Conservation (phyloP, 1,140 invertebrate genomes). For the Drosophila saltans region DNA sequence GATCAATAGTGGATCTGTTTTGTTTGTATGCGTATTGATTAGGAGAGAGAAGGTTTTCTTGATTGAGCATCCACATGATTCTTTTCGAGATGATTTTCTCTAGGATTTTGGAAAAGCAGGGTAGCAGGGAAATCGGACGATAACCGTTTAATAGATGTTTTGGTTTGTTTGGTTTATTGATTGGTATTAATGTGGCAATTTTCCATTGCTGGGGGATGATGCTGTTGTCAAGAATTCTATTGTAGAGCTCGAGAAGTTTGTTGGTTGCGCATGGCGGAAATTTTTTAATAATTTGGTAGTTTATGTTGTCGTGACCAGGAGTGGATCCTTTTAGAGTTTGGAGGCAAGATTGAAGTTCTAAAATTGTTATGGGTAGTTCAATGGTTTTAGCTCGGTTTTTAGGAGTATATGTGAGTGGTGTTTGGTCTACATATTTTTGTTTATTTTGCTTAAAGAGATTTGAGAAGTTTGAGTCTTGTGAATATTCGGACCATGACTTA, state of each 20-base stretch:
- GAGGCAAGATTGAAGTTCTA: slow-evolving; percentile 4
- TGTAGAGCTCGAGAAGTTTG: slow-evolving; percentile 4
- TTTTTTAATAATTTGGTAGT: slow-evolving; percentile 1
- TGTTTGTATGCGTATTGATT: no score
- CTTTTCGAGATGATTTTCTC: slow-evolving; percentile 10
- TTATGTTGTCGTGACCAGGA: not conserved
- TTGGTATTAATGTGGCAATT: slow-evolving; percentile 19
- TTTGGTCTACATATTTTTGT: not conserved
- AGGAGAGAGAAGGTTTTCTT: slow-evolving; percentile 3
- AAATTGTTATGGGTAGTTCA: not conserved
- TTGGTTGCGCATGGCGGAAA: not conserved
- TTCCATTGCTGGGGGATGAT: slow-evolving; percentile 17
- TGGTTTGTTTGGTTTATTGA: slow-evolving; percentile 2
- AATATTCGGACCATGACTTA: slow-evolving; percentile 15
- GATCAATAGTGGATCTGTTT: no score
- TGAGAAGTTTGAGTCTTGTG: not conserved
- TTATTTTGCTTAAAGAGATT: not conserved
- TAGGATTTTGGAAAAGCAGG: not conserved
- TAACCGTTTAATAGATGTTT: slow-evolving; percentile 6
- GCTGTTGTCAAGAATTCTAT: slow-evolving; percentile 12
- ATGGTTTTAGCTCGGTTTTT: slow-evolving; percentile 7
- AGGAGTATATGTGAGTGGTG: no score
- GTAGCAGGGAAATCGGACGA: slow-evolving; percentile 3
- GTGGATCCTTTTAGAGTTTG: not conserved
- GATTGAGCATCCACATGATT: slow-evolving; percentile 4